Conservation (phyloP, 2,797 vertebrate species). For the Semotilus atromaculatus region DNA sequence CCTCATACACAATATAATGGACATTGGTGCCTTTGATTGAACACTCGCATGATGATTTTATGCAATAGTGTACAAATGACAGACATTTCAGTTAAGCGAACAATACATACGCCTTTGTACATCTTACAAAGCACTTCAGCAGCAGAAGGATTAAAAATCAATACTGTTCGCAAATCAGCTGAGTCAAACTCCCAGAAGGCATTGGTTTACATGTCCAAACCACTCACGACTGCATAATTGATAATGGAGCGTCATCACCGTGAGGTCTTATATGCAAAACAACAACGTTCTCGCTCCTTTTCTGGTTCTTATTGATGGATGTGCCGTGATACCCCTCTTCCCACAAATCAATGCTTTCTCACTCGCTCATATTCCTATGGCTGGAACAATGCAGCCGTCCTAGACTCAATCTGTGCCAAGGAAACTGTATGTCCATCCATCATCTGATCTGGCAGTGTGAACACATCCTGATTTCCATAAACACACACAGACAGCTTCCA, state of each 20-base stretch:
- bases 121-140: background rate
- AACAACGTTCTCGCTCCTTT: background rate
- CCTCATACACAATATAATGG: slow-evolving; percentile 20
- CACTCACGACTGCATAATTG: slow-evolving; percentile 43
- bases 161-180: slow-evolving; percentile 45
- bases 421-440: slow-evolving; percentile 40
- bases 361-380: background rate
- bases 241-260: slow-evolving; percentile 38
- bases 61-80: background rate
- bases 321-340: background rate
- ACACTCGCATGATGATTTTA: background rate
- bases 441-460: slow-evolving; percentile 29
- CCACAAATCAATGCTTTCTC: slow-evolving; percentile 29
- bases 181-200: slow-evolving; percentile 46
- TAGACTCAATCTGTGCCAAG: slow-evolving; percentile 16
- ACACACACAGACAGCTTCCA: slow-evolving; percentile 52
- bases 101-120: background rate
- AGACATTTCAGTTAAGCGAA: background rate
- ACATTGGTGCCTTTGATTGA: slow-evolving; percentile 27
- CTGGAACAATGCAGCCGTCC: background rate
- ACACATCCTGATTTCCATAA: slow-evolving; percentile 40
- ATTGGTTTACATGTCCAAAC: slow-evolving; percentile 35
- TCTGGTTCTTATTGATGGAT: slow-evolving; percentile 7
- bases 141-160: slow-evolving; percentile 27
- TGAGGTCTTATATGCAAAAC: slow-evolving; percentile 30